Base-by-base conservation (phyloP, 23 tunicate genomes). In the Oikopleura dioica region DNA sequence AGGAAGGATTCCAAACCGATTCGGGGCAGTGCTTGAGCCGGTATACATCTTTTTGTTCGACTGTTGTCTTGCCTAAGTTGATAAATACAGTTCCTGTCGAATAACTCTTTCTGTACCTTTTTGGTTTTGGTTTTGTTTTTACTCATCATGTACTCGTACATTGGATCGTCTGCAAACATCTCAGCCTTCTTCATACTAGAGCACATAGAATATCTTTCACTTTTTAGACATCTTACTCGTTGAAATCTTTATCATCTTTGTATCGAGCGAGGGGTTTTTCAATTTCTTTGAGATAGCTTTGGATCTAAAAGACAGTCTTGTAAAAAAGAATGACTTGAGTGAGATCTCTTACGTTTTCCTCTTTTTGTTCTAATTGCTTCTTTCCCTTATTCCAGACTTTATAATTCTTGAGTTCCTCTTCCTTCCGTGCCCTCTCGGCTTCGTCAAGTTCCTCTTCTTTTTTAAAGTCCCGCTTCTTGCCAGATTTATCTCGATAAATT, bases 181-280 rank as follows among this genome's bases (percentile, higher is more conserved):
- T 63, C 72, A 2, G 4, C 33, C 33, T 63, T 63, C 26, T 63
- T 63, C 72, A 63, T 16, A 28, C 72, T 63, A 28, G 26, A 63
- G 16, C 2, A 21, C 16, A 63, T 63, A 9, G 9, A 44, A 44
- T 44, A 44, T 79, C 83, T 76, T 86, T 69, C n/a, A 85, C 59
- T 50, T 76, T 76, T 9, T 77, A 82, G 34, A 72, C 75, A 35
- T 81, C 78, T 69, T 78, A 79, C 36, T 81, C 78, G 59, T 94
- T 94, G 59, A 86, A 77, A 69, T 94, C 99, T 35, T 79, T 94
- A 78, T 94, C 99, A 44, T 94, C 99, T 12, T 75, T 69, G 51
- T 94, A 94, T 1, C 99, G 79, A 4, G 51, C 50, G 24, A 75
- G 24, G 2, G 50, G 50, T 23, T 36, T 75, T 5, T 36, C 77